Percentiles rank a stretch among this genome's conserved stretches.
Evolutionary conservation across 92 coral and sea anemone genomes (phyloP).

Genomic region (Hydrozoanthus gracilis): DNA sequence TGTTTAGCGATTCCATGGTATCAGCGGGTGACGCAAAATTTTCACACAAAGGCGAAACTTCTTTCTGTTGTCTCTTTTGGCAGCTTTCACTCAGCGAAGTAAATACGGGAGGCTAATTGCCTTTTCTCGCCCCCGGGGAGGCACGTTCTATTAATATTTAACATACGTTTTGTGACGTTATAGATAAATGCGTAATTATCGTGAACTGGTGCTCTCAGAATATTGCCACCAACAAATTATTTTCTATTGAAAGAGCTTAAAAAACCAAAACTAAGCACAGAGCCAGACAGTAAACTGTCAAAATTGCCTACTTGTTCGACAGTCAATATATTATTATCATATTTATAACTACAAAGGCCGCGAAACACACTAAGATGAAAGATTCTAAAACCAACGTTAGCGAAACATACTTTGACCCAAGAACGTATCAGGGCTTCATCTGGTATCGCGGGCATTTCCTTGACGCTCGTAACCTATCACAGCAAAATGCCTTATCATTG

Average conservation of each 20-base stretch:
- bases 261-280: neutral
- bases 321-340: neutral
- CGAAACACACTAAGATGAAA: neutral
- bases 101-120: conserved; percentile 55
- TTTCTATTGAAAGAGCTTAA: conserved; percentile 4
- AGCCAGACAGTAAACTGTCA: neutral
- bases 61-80: conserved; percentile 33
- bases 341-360: neutral
- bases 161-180: conserved; percentile 72
- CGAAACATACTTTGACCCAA: no score
- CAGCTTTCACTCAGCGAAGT: conserved; percentile 37
- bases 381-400: conserved; percentile 1
- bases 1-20: conserved; percentile 42
- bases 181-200: conserved; percentile 62
- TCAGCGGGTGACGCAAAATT: conserved; percentile 43
- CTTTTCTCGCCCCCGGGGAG: conserved; percentile 44
- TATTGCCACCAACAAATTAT: conserved; percentile 31
- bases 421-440: no score
- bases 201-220: conserved; percentile 16
- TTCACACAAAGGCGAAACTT: conserved; percentile 43
- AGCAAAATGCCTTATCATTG: no score
- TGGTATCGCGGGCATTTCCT: no score
- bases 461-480: no score
- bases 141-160: conserved; percentile 89
- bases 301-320: neutral